Evolutionary conservation across 2,797 vertebrate species (phyloP), one percentile per base, ranked within the genome.

Genomic region (Pipistrellus pygmaeus): DNA sequence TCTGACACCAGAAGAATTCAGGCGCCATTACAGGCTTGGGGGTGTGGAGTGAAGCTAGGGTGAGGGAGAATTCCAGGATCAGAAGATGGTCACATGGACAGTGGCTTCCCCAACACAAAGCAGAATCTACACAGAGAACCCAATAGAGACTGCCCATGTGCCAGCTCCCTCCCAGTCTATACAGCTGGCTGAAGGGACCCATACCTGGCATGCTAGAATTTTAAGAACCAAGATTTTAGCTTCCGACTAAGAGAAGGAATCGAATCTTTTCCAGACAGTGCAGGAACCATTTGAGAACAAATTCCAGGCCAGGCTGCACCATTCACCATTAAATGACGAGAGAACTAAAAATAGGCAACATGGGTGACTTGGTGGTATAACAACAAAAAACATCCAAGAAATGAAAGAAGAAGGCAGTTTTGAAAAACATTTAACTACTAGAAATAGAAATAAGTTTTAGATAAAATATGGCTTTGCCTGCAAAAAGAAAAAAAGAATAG

Each of bases 401-500:
- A 73, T 68, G 25, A 88, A 88, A 62, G 48, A 85, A 90, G 41
- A 44, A 41, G 38, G 38, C 3, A 4, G 18, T 57, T 69, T 69
- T 18, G 23, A 75, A 72, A 85, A 86, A 10, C 17, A 55, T 57
- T 71, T 48, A 78, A 78, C 3, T 35, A 21, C 12, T 73, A 8
- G 57, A 80, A 91, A 73, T 10, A 86, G 69, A 86, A 83, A 72
- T 21, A 72, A 53, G 27, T 80, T 90, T 95, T 57, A 78, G 86
- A 41, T 25, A 91, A 91, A 35, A 62, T 17, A 35, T 46, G 44
- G 80, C 57, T n/a, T 14, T 64, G 5, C 18, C 38, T 38, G 41
- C 8, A 20, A 81, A 71, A 57, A 90, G 27, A n/a, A 38, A 60
- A 35, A 75, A 77, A 46, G 20, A n/a, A 68, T n/a, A 95, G 64